Base-by-base conservation (phyloP, 2,113 vertebrate genomes). In the Forbesichthys papilliferus region DNA sequence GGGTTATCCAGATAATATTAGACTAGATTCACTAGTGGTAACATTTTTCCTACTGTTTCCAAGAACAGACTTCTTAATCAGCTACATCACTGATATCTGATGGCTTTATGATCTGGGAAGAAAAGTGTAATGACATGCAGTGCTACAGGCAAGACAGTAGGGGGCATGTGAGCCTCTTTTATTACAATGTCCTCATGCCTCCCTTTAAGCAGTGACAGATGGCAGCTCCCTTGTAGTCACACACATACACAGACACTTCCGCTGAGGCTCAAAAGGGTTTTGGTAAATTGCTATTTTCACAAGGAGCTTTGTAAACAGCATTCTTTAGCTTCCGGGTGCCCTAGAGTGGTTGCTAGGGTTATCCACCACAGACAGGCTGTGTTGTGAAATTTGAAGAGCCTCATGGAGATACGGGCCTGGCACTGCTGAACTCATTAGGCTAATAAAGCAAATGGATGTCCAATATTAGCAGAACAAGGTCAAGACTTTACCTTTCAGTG, bases 191-290 rank as follows among this genome's bases (percentile, higher is more conserved):
- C 74, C 78, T 69, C 68, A 62, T 69, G 75, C 71, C 82, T 73
- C 72, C 63, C 68, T 74, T 73, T 73, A 86, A 75, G 73, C 20
- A 72, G 71, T 81, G 79, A 88, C 89, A 90, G 80, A 90, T 86
- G 86, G 84, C 48, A 33, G 76, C 69, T 83, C 65, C 78, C 62
- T 70, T 72, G 58, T 64, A 78, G 73, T 79, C 69, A 78, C 74
- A 64, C 73, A 82, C 82, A 80, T 83, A 91, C 89, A 90, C 83
- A 85, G 87, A 87, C 75, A 88, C 79, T 89, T 88, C 87, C 84
- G 76, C 76, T 75, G 58, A 10, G 11, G 51, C 78, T 86, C 73
- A 68, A 82, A 88, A 74, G 49, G 74, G 82, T 83, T 81, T 68
- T 73, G 79, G 80, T 76, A 66, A 77, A 85, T 80, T 66, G 68